Evolutionary conservation across 2,113 vertebrate genomes (phyloP).

Genomic region (Protobothrops mucrosquamatus): DNA sequence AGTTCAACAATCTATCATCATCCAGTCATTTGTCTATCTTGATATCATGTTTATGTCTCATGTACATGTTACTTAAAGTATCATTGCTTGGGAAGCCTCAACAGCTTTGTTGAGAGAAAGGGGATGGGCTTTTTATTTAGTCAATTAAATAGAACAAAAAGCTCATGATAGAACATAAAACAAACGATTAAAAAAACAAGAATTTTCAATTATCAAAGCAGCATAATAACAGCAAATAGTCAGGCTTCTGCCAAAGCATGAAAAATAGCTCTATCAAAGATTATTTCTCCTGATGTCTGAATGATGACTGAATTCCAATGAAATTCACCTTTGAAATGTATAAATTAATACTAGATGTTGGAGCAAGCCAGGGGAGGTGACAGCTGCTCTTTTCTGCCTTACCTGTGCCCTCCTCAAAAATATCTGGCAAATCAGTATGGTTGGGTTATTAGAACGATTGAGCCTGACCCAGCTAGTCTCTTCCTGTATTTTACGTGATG

Average conservation of each 20-base stretch:
- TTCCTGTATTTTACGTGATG: background rate
- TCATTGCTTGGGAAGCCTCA: background rate
- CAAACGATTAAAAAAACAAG: background rate
- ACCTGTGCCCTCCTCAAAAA: background rate
- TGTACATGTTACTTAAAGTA: background rate
- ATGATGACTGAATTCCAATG: background rate
- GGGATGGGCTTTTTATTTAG: background rate
- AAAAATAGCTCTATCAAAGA: background rate
- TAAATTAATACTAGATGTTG: background rate
- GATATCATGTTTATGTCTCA: background rate
- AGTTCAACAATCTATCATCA: background rate
- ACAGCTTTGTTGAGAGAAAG: background rate
- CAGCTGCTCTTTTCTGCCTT: background rate
- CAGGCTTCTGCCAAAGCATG: background rate
- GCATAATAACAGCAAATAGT: background rate
- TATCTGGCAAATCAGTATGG: background rate
- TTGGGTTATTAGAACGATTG: background rate
- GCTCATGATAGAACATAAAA: background rate
- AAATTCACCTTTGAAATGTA: background rate
- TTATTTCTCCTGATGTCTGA: background rate
- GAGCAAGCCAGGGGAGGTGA: background rate
- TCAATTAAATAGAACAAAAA: background rate
- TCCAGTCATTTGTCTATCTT: background rate
- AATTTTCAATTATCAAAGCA: background rate
- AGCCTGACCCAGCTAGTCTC: background rate